phyloP scores from a whole-genome alignment of 2,888 invertebrate species.

The Cinara cedri region DNA sequence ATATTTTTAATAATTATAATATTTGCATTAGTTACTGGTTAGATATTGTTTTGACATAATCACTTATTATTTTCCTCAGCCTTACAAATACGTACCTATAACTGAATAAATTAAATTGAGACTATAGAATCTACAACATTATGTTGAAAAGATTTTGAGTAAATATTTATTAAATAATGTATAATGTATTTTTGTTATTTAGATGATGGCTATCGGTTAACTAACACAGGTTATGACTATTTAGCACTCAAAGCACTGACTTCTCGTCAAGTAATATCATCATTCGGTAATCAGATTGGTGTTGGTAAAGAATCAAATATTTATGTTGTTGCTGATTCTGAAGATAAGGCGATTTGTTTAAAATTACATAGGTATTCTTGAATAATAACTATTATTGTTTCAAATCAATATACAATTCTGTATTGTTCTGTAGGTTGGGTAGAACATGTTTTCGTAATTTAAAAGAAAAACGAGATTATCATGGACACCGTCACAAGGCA shows the following conservation, averaged over 20 bases:
- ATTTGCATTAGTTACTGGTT: no score
- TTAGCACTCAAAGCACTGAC: conserved; percentile 88
- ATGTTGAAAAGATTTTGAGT: no score
- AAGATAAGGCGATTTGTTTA: conserved; percentile 80
- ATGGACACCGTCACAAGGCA: conserved; percentile 83
- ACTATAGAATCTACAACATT: no score
- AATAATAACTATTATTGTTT: conserved; percentile 8
- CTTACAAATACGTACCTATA: no score
- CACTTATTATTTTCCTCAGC: no score
- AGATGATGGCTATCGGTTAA: conserved; percentile 96
- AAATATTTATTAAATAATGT: no score
- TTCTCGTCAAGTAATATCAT: conserved; percentile 76
- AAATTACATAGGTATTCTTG: conserved; percentile 79
- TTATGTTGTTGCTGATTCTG: conserved; percentile 83
- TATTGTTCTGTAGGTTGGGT: conserved; percentile 72
- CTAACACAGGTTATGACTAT: conserved; percentile 96
- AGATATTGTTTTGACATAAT: no score
- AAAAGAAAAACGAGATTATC: conserved; percentile 95
- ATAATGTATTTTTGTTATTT: conserved; percentile 57
- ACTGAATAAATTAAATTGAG: no score
- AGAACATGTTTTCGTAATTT: conserved; percentile 95
- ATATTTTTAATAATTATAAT: no score
- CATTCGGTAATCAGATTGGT: conserved; percentile 98
- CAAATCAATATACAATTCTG: neutral
- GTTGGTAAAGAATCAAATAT: conserved; percentile 99